Base-by-base conservation (phyloP, 2,888 invertebrate species). In the Euproctis similis region DNA sequence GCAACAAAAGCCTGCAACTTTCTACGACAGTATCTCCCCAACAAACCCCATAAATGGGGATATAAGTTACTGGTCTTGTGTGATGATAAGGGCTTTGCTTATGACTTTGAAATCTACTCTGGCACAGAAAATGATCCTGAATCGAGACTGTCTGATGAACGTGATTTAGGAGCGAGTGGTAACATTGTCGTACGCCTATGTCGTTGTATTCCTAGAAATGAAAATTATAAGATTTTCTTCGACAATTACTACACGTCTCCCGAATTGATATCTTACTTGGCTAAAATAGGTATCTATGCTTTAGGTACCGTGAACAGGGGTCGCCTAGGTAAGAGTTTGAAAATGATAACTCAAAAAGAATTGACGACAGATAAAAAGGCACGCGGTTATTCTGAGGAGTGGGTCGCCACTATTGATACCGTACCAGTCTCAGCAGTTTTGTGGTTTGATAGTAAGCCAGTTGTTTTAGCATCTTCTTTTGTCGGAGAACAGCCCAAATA, bases 31-130 rank as follows among this genome's bases (percentile, higher is more conserved):
- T 44, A 44, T 12, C 28, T 42, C 1, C 39, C 42, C 6, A 44
- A 41, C 22, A 44, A 42, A 22, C 41, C 38, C 4, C 43, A 42
- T 25, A 44, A 47, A 29, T 41, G 39, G 39, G 44, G 43, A 3
- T 44, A 39, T 23, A 42, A 44, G 20, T 11, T 47, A 10, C 33
- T 28, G 17, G 40, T 47, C 16, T 20, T 44, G 6, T 40, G 43
- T 14, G 30, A 30, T 8, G 29, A 37, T 12, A 13, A 14, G 3
- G 41, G 39, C 2, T 42, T 30, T 12, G 43, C 42, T 8, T 21
- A 21, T 8, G 21, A 21, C 21, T 21, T 21, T 7, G 21, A 21
- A 9, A 9, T 21, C 4, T 19, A 19, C 8, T 19, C 19, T n/a
- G 14, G 14, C n/a, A 39, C 25, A 18, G 30, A 22, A 7, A 30